These are phyloP conservation scores for Abramis brama DNA, from an alignment of 2,113 vertebrate species.

Conservation along the genomic window DNA sequence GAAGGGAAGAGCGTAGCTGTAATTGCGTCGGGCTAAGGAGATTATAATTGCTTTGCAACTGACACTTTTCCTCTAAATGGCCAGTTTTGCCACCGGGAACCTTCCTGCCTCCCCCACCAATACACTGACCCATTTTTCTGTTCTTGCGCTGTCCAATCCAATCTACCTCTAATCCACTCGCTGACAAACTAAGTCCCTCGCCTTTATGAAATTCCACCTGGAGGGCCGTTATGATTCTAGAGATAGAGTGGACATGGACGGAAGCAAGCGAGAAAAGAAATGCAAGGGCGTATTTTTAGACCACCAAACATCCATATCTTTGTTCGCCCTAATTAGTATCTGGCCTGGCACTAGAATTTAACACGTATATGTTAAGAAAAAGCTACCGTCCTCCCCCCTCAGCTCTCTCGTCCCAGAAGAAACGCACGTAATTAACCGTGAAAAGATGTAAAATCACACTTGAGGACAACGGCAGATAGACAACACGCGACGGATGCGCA, in stretches of 20 bases:
- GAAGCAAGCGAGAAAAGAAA: background rate
- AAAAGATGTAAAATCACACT: conserved; percentile 8
- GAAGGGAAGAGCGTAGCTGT: background rate
- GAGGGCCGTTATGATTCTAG: conserved; percentile 11
- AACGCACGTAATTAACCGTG: background rate
- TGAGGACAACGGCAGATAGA: background rate
- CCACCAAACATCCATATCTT: background rate
- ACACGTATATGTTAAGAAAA: background rate
- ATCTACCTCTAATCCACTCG: conserved; percentile 48
- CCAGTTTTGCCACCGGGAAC: conserved; percentile 23
- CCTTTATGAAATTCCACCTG: conserved; percentile 50
- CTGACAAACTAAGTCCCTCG: conserved; percentile 52
- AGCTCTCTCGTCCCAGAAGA: background rate
- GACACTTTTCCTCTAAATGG: conserved; percentile 36
- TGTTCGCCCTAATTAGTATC: conserved; percentile 18
- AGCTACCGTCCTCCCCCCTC: background rate
- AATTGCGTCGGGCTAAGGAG: conserved; percentile 30
- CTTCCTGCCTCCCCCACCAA: conserved; percentile 19
- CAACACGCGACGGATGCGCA: background rate
- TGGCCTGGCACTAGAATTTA: conserved; percentile 1
- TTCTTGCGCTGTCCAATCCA: conserved; percentile 49
- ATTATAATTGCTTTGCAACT: conserved; percentile 45
- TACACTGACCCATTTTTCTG: conserved; percentile 59
- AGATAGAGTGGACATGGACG: conserved; percentile 15
- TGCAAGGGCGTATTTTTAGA: conserved; percentile 27